Base-by-base conservation (phyloP, 2,113 vertebrate species). In the Felis chaus region DNA sequence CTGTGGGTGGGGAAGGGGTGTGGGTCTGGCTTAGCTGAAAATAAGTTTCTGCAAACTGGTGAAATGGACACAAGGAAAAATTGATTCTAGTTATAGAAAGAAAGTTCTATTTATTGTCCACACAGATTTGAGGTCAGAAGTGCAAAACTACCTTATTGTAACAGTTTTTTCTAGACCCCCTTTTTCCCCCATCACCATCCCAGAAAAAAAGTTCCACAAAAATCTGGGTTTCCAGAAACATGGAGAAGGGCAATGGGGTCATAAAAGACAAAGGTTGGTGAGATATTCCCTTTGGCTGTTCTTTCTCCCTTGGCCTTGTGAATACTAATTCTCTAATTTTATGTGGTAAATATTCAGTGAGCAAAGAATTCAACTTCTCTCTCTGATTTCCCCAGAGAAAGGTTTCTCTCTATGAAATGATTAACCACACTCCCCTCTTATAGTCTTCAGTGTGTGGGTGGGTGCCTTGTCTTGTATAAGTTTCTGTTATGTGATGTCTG, bases 401-500 rank as follows among this genome's bases (percentile, higher is more conserved):
- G 27, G 41, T 81, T 86, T 82, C 85, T 95, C 13, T 93, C 33
- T 96, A 65, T 74, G 85, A 96, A 66, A 86, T 81, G 13, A 96
- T 89, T 86, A 93, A 79, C 61, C 73, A 74, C 14, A 33, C 3
- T 57, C 5, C 27, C 63, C 63, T 39, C 15, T 55, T 79, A 48
- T 15, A 83, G 83, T n/a, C 48, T 53, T 55, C 14, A 36, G 5
- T 57, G 89, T 73, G 92, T 90, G 73, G 78, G 82, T 80, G 66
- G 91, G 53, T 23, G 11, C 13, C n/a, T 74, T 8, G 3, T 78
- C 45, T 69, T 50, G 41, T 7, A 19, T 74, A 57, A 97, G 94
- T 97, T 97, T 97, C 97, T 97, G n/a, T 87, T 91, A 50, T 85
- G 41, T 96, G 94, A 39, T 87, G 94, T 95, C 48, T 94, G 63